A percentile compares a stretch with the other conserved stretches of the same genome.
phyloP scores from a whole-genome alignment of 2,888 invertebrate species.

The Phyllotreta striolata region DNA sequence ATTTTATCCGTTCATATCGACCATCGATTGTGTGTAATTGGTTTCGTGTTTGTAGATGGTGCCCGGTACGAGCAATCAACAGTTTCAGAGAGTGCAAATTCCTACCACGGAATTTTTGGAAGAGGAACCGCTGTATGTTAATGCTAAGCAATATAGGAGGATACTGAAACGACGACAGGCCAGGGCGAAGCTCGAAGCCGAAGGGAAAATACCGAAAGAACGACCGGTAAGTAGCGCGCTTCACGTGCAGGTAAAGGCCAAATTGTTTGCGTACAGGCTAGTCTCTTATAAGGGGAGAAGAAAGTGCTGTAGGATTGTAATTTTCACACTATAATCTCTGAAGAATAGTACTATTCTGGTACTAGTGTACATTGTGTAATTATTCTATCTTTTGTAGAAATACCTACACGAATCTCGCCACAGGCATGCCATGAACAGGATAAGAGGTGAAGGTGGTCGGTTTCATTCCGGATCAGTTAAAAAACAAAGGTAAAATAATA shows the following conservation, averaged over 20 bases:
- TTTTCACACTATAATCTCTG: no score
- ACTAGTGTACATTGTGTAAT: no score
- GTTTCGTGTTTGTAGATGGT: conserved; percentile 65
- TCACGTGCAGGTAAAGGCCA: no score
- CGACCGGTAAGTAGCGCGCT: conserved; percentile 74
- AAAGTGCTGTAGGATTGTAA: no score
- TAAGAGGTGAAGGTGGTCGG: conserved; percentile 95
- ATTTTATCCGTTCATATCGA: conserved; percentile 9
- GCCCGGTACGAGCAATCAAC: conserved; percentile 62
- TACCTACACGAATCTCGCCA: conserved; percentile 98
- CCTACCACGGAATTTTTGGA: conserved; percentile 75
- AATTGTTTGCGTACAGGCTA: no score
- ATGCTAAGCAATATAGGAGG: conserved; percentile 96
- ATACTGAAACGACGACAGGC: conserved; percentile 95
- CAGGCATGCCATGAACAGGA: conserved; percentile 96
- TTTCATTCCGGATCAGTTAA: conserved; percentile 80
- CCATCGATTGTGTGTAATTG: background rate
- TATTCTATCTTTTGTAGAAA: conserved; percentile 71
- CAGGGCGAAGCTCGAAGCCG: conserved; percentile 91
- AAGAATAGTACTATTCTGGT: no score
- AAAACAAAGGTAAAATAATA: conserved; percentile 52
- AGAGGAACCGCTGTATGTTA: conserved; percentile 97
- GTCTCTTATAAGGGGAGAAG: conserved; percentile 2
- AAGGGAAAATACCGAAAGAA: conserved; percentile 96
- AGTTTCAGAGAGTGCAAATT: conserved; percentile 69